Base-by-base conservation (phyloP, 2,888 invertebrate genomes). In the Bellardia bayeri region DNA sequence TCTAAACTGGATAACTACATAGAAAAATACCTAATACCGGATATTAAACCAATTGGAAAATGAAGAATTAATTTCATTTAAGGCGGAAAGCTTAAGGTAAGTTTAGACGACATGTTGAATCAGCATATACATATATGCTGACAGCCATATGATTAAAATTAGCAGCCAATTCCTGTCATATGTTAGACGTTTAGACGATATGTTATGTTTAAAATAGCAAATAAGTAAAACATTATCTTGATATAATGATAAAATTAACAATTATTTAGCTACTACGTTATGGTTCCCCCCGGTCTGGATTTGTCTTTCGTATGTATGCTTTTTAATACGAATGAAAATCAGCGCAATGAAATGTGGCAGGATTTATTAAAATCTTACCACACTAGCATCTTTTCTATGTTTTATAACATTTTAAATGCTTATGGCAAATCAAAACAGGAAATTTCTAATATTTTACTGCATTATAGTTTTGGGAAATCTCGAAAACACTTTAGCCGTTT, bases 261-360 rank as follows among this genome's bases (percentile, higher is more conserved):
- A 78, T 37, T 68, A 64, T 79, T 13, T 63, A 91, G 90, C 93
- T 93, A 90, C 33, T 93, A 23, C 92, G 94, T 16, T 93, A 90
- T 84, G 92, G 92, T 58, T 91, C 91, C 42, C 42, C 91, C 91
- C 3, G 91, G 90, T n/a, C 88, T 93, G 42, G 94, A 94, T 83
- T 87, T 93, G 33, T 91, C 92, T 56, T 94, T 93, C 88, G n/a
- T n/a, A n/a, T 92, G 91, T 33, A 90, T 94, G 90, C 94, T 91
- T 85, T 92, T 93, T 89, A 94, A 94, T 82, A 91, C 92, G 49
- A 88, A 91, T 0, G 87, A 87, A 5, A 86, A 88, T 1, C 86
- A 90, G 7, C 91, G 92, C 1, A 87, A 87, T 0, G 89, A 87
- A 3, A 82, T 91, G 37, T 94, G 92, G 90, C 89, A 90, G 49